phyloP scores from a whole-genome alignment of 2,113 vertebrate genomes.

The Anoplopoma fimbria region DNA sequence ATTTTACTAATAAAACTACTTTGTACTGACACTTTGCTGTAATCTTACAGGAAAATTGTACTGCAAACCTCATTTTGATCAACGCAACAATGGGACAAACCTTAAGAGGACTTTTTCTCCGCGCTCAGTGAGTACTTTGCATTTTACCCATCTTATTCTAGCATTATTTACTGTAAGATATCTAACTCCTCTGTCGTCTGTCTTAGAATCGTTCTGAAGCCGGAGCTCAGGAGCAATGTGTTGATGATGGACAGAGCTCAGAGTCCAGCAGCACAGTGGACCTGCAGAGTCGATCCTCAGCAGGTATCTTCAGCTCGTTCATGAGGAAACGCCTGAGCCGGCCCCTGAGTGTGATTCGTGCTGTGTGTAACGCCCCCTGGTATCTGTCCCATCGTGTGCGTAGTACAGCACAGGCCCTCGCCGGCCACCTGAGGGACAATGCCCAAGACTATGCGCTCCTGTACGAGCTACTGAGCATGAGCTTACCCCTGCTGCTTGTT shows the following conservation, averaged over 20 bases:
- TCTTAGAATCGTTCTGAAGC: constrained; percentile 37
- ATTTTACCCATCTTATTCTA: not conserved
- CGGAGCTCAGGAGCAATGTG: constrained; percentile 16
- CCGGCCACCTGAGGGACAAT: constrained; percentile 91
- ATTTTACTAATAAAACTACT: not conserved
- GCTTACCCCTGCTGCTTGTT: constrained; percentile 90
- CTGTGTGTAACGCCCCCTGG: constrained; percentile 87
- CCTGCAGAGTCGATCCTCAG: constrained; percentile 80
- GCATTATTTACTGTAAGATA: not conserved
- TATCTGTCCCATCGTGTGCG: constrained; percentile 86
- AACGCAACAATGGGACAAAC: constrained; percentile 86
- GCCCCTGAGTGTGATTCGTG: constrained; percentile 88
- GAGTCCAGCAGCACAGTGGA: constrained; percentile 66
- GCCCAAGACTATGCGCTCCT: constrained; percentile 89
- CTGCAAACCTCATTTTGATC: constrained; percentile 95
- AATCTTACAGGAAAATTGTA: constrained; percentile 90
- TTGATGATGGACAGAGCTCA: constrained; percentile 69
- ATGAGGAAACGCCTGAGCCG: constrained; percentile 88
- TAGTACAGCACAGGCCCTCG: constrained; percentile 80
- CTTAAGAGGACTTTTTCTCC: constrained; percentile 85
- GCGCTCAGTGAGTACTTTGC: constrained; percentile 69
- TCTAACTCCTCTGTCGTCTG: constrained; percentile 16
- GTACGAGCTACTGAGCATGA: constrained; percentile 94
- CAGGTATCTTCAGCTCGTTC: constrained; percentile 95
- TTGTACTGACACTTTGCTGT: constrained; percentile 3